A percentile compares a stretch with the other conserved stretches of the same genome.
phyloP scores from a whole-genome alignment of 2,888 invertebrate species.

The Thera britannica region DNA sequence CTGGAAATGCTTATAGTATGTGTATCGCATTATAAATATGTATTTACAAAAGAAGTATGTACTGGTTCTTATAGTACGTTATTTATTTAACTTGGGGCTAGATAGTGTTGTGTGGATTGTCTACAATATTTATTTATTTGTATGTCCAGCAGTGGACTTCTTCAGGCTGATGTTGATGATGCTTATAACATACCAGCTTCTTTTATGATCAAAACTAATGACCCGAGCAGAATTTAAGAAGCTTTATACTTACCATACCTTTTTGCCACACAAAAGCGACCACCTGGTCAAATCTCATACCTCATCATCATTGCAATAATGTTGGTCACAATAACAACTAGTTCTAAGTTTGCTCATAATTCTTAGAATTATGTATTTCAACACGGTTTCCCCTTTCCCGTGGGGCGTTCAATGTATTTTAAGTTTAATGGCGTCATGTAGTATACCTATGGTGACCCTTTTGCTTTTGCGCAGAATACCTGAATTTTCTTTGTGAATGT shows the following conservation, averaged over 20 bases:
- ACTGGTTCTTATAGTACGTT: no score
- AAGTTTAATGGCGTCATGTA: constrained; percentile 35
- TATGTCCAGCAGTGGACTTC: no score
- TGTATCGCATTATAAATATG: no score
- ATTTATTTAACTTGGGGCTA: no score
- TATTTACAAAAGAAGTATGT: no score
- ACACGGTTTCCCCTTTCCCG: constrained; percentile 20
- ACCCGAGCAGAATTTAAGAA: no score
- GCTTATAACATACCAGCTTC: no score
- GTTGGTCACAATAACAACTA: constrained; percentile 15
- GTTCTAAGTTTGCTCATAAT: constrained; percentile 7
- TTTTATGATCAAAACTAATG: no score
- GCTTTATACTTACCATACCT: not conserved
- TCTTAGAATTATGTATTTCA: constrained; percentile 15
- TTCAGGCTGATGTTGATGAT: no score
- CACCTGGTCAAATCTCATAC: constrained; percentile 14
- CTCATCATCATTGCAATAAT: constrained; percentile 3
- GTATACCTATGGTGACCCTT: constrained; percentile 26
- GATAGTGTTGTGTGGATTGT: no score
- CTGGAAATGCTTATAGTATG: no score
- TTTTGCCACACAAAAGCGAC: not conserved
- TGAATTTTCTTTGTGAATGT: constrained; percentile 47
- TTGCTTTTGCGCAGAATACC: constrained; percentile 28
- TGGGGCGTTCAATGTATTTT: constrained; percentile 39
- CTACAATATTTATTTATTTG: no score